Conservation (phyloP, 2,113 vertebrate genomes). For the Cynoglossus semilaevis region DNA sequence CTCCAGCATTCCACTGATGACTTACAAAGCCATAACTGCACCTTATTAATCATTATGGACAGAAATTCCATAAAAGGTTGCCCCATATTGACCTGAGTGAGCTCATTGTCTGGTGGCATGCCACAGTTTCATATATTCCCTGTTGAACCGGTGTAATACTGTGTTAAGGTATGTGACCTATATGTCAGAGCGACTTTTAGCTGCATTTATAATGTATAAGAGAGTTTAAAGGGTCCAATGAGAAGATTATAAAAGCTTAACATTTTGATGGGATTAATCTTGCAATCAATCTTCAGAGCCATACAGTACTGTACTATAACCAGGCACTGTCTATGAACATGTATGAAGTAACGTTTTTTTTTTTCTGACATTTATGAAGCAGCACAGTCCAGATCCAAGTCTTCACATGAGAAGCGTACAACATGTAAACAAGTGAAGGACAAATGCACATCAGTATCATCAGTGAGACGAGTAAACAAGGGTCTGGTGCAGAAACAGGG, state of each 20-base stretch:
- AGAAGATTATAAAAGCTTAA: constrained; percentile 72
- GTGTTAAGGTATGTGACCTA: constrained; percentile 45
- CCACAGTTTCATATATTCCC: constrained; percentile 35
- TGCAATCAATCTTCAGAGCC: constrained; percentile 51
- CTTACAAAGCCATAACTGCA: constrained; percentile 50
- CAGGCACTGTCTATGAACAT: constrained; percentile 24
- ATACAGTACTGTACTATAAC: constrained; percentile 44
- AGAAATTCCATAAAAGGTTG: constrained; percentile 62
- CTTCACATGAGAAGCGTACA: too few relatives aligned
- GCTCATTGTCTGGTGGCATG: constrained; percentile 53
- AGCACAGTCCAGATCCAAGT: too few relatives aligned
- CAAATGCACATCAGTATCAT: constrained; percentile 6
- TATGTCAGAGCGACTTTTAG: constrained; percentile 55
- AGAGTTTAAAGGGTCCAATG: constrained; percentile 58
- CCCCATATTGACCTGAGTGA: constrained; percentile 51
- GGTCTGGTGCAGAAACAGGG: neutral
- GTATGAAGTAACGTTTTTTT: too few relatives aligned
- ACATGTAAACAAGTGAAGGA: neutral
- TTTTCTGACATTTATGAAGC: neutral
- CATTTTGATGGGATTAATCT: constrained; percentile 69
- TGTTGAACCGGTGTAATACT: constrained; percentile 9
- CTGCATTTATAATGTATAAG: constrained; percentile 68
- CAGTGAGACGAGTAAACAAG: constrained; percentile 13
- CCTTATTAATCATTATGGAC: constrained; percentile 72
- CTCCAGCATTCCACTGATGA: constrained; percentile 51